Conservation (phyloP, 2,797 vertebrate species). For the Neosalanx taihuensis region DNA sequence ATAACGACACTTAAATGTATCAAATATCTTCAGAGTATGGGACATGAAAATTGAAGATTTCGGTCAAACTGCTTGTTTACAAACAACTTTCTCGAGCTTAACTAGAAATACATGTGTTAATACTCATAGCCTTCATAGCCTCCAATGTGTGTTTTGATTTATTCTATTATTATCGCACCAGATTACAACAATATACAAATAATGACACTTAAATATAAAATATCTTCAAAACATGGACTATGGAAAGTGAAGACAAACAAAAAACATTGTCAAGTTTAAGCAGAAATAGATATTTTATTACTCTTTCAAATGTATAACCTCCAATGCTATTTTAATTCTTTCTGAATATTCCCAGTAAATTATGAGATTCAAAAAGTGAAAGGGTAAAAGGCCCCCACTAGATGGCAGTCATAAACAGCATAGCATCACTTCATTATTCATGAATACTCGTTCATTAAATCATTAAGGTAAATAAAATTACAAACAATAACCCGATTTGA, state of each 20-base stretch:
- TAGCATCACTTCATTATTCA: conserved; percentile 9
- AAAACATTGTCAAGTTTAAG: conserved; percentile 39
- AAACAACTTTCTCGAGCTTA: too few species aligned
- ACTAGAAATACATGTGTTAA: too few species aligned
- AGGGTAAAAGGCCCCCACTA: neutral
- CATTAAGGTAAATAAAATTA: neutral
- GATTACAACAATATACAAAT: too few species aligned
- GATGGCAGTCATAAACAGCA: conserved; percentile 13
- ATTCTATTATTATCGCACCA: too few species aligned
- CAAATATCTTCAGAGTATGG: too few species aligned
- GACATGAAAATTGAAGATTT: too few species aligned
- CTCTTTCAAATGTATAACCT: conserved; percentile 22
- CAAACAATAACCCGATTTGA: neutral
- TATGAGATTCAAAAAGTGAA: conserved; percentile 9
- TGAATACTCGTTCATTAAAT: neutral
- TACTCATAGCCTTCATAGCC: too few species aligned
- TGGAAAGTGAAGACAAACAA: conserved; percentile 35
- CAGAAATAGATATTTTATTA: conserved; percentile 21
- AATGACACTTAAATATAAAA: too few species aligned
- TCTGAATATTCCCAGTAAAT: neutral
- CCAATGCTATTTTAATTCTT: neutral
- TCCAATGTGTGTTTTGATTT: too few species aligned
- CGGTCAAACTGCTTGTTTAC: too few species aligned
- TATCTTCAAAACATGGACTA: too few species aligned
- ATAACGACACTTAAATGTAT: too few species aligned